Percentiles rank a stretch among this genome's conserved stretches.
Evolutionary conservation across 2,888 invertebrate species (phyloP).

Genomic region (Perdita meconis): DNA sequence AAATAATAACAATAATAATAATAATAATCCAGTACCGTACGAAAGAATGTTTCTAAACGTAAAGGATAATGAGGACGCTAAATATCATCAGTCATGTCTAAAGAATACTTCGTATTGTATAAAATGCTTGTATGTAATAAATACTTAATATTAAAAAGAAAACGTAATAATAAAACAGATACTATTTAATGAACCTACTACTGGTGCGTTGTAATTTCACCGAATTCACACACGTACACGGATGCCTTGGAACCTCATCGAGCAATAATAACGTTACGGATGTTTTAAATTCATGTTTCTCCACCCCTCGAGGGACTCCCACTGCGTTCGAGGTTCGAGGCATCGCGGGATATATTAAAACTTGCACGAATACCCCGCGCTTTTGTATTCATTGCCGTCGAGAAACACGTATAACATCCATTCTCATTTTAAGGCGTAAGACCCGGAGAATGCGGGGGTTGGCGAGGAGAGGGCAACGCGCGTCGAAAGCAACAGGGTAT

Average conservation of each 20-base stretch:
- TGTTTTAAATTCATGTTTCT: conserved; percentile 6
- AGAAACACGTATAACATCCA: conserved; percentile 27
- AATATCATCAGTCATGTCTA: conserved; percentile 72
- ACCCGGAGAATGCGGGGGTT: conserved; percentile 28
- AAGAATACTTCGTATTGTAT: conserved; percentile 65
- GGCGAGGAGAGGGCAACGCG: conserved; percentile 38
- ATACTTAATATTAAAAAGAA: conserved; percentile 62
- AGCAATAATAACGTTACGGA: neutral
- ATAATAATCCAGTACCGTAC: conserved; percentile 66
- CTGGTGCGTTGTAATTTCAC: neutral
- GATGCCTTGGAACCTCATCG: neutral
- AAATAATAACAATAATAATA: conserved; percentile 61
- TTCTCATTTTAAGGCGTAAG: conserved; percentile 42
- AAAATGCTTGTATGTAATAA: conserved; percentile 71
- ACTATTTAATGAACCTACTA: conserved; percentile 44
- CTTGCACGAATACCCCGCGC: neutral
- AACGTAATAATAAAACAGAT: conserved; percentile 20
- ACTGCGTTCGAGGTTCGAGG: neutral
- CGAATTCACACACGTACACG: neutral
- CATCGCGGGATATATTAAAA: neutral
- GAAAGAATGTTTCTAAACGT: conserved; percentile 69
- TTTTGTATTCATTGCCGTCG: conserved; percentile 28
- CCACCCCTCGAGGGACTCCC: neutral
- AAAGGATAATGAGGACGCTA: conserved; percentile 65
- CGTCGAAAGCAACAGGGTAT: conserved; percentile 66